phyloP scores from a whole-genome alignment of 2,888 invertebrate species.

The Tetragonula carbonaria region DNA sequence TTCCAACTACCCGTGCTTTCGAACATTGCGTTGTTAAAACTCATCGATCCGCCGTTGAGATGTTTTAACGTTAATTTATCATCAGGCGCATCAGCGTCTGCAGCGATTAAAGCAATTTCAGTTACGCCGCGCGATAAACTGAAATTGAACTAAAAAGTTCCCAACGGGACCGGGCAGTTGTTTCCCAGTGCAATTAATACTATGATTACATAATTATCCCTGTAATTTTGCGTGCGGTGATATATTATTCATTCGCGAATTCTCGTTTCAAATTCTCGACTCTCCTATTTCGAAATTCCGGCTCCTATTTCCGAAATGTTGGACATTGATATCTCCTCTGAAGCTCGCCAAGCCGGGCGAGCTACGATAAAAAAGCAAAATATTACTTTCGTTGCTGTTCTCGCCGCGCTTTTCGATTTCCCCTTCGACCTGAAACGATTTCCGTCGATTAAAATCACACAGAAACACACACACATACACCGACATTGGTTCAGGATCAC shows the following conservation, averaged over 20 bases:
- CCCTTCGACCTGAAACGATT: constrained; percentile 49
- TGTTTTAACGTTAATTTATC: not conserved
- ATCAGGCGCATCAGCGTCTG: not conserved
- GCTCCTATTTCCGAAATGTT: too few species aligned
- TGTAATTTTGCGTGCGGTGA: not conserved
- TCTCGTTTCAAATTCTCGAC: constrained; percentile 14
- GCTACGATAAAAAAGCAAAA: constrained; percentile 32
- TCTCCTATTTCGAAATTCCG: not conserved
- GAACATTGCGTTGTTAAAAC: too few species aligned
- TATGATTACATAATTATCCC: not conserved
- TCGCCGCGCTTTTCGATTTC: constrained; percentile 48
- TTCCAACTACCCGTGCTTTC: not conserved
- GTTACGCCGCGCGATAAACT: not conserved
- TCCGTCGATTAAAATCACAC: constrained; percentile 58
- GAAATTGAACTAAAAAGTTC: not conserved
- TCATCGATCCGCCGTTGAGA: not conserved
- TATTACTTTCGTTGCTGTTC: constrained; percentile 15
- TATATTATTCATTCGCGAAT: constrained; percentile 11
- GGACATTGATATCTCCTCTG: constrained; percentile 21
- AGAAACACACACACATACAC: constrained; percentile 1
- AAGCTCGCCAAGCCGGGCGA: constrained; percentile 11
- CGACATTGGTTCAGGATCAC: constrained; percentile 17
- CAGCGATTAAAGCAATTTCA: not conserved
- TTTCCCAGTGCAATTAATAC: not conserved
- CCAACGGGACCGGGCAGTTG: not conserved